phyloP scores from a whole-genome alignment of 2,113 vertebrate species.

The Sceloporus tristichus region DNA sequence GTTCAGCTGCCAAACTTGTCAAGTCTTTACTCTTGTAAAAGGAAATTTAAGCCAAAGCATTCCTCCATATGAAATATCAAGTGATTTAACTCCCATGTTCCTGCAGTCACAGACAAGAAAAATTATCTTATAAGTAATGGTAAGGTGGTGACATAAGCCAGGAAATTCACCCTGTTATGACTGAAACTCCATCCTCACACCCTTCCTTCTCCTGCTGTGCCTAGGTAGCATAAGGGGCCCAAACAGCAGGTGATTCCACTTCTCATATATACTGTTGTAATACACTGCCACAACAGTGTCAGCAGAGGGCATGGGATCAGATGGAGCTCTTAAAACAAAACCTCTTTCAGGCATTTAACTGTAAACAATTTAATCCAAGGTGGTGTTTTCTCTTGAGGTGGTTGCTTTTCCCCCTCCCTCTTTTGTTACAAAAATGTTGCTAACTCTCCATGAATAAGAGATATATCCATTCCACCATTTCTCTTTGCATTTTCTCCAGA shows the following conservation, averaged over 20 bases:
- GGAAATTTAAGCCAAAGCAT: conserved; percentile 68
- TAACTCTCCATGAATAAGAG: not conserved
- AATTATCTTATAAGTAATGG: conserved; percentile 60
- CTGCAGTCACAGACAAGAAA: conserved; percentile 54
- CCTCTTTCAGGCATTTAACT: conserved; percentile 12
- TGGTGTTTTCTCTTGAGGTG: not conserved
- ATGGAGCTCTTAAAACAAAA: conserved; percentile 28
- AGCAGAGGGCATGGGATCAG: conserved; percentile 40
- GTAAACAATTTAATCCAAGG: conserved; percentile 9
- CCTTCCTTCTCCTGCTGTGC: conserved; percentile 33
- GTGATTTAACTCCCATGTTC: conserved; percentile 67
- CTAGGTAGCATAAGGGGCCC: not conserved
- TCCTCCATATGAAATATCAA: conserved; percentile 67
- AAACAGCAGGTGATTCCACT: not conserved
- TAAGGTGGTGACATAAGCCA: conserved; percentile 50
- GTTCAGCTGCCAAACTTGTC: conserved; percentile 72
- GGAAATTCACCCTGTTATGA: conserved; percentile 49
- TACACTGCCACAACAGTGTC: conserved; percentile 37
- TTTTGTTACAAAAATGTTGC: not conserved
- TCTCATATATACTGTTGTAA: conserved; percentile 17
- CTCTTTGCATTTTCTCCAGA: not conserved
- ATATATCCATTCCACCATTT: not conserved
- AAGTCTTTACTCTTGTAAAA: conserved; percentile 73
- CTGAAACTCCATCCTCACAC: conserved; percentile 35
- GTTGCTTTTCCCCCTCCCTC: conserved; percentile 1